A percentile compares a stretch with the other conserved stretches of the same genome.
phyloP scores from a whole-genome alignment of 2,113 vertebrate species.

The Lagopus muta region DNA sequence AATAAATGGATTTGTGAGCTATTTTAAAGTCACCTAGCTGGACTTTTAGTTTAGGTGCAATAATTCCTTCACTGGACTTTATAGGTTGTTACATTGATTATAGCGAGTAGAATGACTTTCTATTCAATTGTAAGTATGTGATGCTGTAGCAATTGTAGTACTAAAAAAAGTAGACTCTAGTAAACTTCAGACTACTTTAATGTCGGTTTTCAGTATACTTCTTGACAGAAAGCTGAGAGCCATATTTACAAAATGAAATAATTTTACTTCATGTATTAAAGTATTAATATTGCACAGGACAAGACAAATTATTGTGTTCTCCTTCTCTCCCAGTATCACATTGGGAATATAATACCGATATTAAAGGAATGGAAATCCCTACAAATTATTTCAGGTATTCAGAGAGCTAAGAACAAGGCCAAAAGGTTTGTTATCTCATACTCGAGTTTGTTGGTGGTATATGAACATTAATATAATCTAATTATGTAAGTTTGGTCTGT shows the following conservation, averaged over 20 bases:
- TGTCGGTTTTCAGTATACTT: not conserved
- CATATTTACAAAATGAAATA: not conserved
- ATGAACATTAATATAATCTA: not conserved
- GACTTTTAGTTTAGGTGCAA: not conserved
- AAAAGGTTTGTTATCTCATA: not conserved
- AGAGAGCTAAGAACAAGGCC: not conserved
- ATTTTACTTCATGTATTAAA: not conserved
- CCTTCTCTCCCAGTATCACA: rapidly evolving
- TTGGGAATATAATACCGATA: not conserved
- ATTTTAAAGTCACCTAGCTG: not conserved
- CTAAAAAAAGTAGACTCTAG: not conserved
- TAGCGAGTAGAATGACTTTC: not conserved
- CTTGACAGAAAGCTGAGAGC: not conserved
- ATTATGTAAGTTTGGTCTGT: not conserved
- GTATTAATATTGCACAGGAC: not conserved
- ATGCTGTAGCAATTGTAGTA: not conserved
- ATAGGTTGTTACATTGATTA: not conserved
- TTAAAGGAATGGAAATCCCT: not conserved
- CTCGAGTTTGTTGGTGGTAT: not conserved
- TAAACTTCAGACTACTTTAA: not conserved
- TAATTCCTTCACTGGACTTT: not conserved
- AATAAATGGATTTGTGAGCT: not conserved
- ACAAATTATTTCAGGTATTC: not conserved
- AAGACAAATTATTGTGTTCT: not conserved
- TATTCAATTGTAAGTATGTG: not conserved